These are phyloP conservation scores for Regulus satrapa DNA, from an alignment of 2,113 vertebrate genomes.

Conservation along the genomic window DNA sequence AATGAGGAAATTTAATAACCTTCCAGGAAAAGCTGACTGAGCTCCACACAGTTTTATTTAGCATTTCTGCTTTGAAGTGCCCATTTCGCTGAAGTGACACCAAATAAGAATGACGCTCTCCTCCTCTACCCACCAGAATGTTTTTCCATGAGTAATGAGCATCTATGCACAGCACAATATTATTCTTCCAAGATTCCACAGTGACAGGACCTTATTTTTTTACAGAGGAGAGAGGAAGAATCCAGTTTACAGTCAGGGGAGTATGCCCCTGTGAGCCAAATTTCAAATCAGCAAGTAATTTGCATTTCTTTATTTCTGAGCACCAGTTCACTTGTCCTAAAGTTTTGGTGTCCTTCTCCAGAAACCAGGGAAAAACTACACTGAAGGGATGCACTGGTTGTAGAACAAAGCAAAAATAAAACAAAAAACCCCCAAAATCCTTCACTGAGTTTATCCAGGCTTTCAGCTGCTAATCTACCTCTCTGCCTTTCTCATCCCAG, in stretches of 20 bases:
- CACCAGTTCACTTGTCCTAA: not conserved
- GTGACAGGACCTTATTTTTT: not conserved
- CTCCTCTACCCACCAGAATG: not conserved
- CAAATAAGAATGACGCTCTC: not conserved
- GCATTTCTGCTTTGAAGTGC: not conserved
- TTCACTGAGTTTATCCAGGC: not conserved
- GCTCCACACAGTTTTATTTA: not conserved
- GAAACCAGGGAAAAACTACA: not conserved
- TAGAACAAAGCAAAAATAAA: not conserved
- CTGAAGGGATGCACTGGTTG: not conserved
- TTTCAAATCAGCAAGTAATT: not conserved
- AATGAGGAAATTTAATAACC: not conserved
- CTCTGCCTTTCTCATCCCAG: not conserved
- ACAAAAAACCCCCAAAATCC: not conserved
- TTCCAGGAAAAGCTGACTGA: not conserved
- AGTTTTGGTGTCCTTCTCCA: not conserved
- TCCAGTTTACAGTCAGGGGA: not conserved
- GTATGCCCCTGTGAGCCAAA: not conserved
- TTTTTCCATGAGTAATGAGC: not conserved
- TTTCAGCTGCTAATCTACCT: not conserved
- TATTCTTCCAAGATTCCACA: not conserved
- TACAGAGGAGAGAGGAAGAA: not conserved
- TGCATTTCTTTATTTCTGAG: not conserved
- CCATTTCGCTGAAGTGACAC: not conserved
- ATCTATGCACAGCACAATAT: not conserved